Evolutionary conservation across 2,797 vertebrate genomes (phyloP), one percentile per base, ranked within the genome.

Genomic region (Myotis vivesi): DNA sequence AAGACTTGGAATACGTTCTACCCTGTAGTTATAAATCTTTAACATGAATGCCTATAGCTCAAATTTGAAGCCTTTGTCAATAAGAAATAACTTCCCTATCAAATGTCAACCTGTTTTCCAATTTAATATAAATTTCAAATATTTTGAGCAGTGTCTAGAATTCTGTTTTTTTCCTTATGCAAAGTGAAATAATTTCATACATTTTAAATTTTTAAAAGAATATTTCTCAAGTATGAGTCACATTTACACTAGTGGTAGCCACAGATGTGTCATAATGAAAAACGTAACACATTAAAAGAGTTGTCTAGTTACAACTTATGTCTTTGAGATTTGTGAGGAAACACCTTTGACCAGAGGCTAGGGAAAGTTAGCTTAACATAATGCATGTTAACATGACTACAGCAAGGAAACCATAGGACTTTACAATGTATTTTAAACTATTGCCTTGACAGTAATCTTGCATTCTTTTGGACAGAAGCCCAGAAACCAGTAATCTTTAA

Each of bases 401-500:
- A 7, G 19, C 28, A 53, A 80, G 46, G 69, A 89, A 93, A 92
- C 8, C 46, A 49, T 5, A 81, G 25, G 4, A 79, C 23, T 90
- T 88, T 59, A 71, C 10, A 95, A 38, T 53, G 5, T 30, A 79
- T 86, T 94, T 96, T 69, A 84, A 93, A 87, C 4, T 36, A 38
- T 38, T 90, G 22, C 10, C 28, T 82, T 46, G 33, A 38, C 0
- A 72, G 36, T 77, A 44, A n/a, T 79, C 49, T 76, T 89, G 20
- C 3, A 3, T 44, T 44, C 59, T 84, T 69, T 94, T 84, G n/a
- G 33, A 87, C 25, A 89, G 51, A 64, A 55, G 12, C n/a, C 30
- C 33, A 92, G 51, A 90, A 95, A 92, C 19, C 7, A 81, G 13
- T 30, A 66, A 86, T 71, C 12, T 82, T 93, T 81, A 77, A 89